Conservation (phyloP, 2,113 vertebrate species). For the Brachyhypopomus occidentalis region DNA sequence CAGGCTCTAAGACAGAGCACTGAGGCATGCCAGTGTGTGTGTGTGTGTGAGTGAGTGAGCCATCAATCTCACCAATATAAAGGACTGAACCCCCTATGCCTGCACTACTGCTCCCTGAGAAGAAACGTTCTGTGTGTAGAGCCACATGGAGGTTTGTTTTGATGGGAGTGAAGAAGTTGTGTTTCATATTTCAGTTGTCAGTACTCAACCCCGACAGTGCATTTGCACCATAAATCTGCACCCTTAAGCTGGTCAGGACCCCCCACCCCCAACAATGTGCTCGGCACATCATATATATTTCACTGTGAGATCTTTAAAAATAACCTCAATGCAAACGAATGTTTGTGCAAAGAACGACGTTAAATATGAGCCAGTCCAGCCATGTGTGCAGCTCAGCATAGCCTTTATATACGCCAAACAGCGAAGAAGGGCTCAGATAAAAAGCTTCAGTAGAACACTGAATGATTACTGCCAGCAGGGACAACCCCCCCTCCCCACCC, state of each 20-base stretch:
- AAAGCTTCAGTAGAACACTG: constrained; percentile 2
- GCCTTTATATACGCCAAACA: constrained; percentile 20
- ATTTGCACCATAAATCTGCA: constrained; percentile 36
- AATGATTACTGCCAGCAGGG: constrained; percentile 61
- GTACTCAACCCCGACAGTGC: constrained; percentile 1
- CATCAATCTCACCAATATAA: not conserved
- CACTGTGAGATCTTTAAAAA: constrained; percentile 44
- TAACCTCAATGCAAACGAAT: constrained; percentile 14
- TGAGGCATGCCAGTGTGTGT: constrained; percentile 23
- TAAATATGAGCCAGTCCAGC: not conserved
- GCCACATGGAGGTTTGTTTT: constrained; percentile 28
- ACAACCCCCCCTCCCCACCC: constrained; percentile 47
- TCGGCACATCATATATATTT: not conserved
- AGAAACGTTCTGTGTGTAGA: constrained; percentile 17
- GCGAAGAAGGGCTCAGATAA: not conserved
- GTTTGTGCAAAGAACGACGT: not conserved
- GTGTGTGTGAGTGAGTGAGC: not conserved
- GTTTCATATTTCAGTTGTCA: constrained; percentile 49
- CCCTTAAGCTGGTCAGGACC: constrained; percentile 34
- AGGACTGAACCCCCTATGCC: not conserved
- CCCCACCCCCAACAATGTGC: not conserved
- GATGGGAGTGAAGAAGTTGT: constrained; percentile 44
- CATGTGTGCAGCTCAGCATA: not conserved
- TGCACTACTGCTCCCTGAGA: not conserved
- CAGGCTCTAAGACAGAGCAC: not conserved